Percentiles rank a stretch among this genome's conserved stretches.
Conservation (phyloP, 2,888 invertebrate species). For the Coenonympha glycerion region DNA sequence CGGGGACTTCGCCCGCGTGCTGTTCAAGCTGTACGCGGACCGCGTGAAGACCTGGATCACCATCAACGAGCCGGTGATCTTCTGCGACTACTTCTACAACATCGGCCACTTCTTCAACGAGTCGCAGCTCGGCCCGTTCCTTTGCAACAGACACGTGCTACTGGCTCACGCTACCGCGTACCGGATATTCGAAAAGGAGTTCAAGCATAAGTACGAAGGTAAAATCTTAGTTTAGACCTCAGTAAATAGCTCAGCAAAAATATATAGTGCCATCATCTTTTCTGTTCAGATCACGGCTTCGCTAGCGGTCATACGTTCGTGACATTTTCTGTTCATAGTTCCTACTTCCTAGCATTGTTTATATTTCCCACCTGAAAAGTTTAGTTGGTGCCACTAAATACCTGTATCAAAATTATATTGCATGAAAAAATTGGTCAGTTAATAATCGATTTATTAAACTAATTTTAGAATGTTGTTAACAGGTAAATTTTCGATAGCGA, state of each 20-base stretch:
- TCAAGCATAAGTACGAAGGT: conserved; percentile 65
- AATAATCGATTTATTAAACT: not conserved
- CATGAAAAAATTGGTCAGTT: no score
- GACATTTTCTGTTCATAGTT: no score
- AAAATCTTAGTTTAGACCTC: conserved; percentile 19
- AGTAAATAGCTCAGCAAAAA: not conserved
- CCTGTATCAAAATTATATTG: no score
- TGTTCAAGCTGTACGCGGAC: conserved; percentile 73
- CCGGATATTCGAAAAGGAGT: conserved; percentile 74
- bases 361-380: no score
- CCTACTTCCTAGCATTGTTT: no score
- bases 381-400: no score
- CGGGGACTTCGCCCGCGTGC: conserved; percentile 73
- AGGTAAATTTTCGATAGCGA: conserved; percentile 39
- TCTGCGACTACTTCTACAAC: conserved; percentile 55
- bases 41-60: conserved; percentile 81
- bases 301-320: no score
- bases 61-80: conserved; percentile 78
- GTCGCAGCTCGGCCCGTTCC: conserved; percentile 68
- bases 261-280: no score
- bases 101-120: conserved; percentile 41
- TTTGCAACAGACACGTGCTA: conserved; percentile 78
- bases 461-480: conserved; percentile 12
- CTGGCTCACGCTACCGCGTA: conserved; percentile 80
- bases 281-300: no score